Evolutionary conservation across 2,888 invertebrate species (phyloP), one percentile per base, ranked within the genome.

Genomic region (Chrysopilus asiliformis): DNA sequence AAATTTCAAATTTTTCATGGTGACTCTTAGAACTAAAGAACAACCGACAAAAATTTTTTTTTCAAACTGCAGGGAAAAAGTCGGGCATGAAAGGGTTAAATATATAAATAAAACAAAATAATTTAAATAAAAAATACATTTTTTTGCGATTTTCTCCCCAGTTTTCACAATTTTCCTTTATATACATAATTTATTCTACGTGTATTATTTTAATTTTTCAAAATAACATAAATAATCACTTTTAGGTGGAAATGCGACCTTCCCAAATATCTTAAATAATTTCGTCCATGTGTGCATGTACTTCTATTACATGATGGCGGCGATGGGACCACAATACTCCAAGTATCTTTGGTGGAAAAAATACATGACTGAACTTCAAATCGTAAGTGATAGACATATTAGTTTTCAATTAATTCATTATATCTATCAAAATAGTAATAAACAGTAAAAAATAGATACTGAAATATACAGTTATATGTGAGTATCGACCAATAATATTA

Each of bases 271-370:
- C 42, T 72, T 93, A 46, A 94, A 94, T 66, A 85, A 90, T 29
- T 91, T 93, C 51, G 91, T 95, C 14, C 94, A 94, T 56, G 79
- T 94, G 40, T 73, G 93, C 50, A 94, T 95, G 93, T 94, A 94
- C 60, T 71, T 79, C 24, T 95, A 94, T 59, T 91, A 91, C 53
- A 72, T 93, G 70, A 61, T 93, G 52, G 78, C 94, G 0, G 90
- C 91, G 2, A 68, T 90, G 64, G 85, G 93, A 26, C 93, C 91
- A 2, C 74, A 79, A 49, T 84, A 79, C 56, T 84, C 86, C 56
- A 79, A 79, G 60, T 90, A 82, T 59, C 67, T 93, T 43, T 90
- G 87, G 79, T 93, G 93, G 93, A 94, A 93, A 63, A 82, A 78
- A 50, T 83, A 93, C 59, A 79, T 94, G 57, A 93, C 93, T n/a